A percentile compares a stretch with the other conserved stretches of the same genome.
Evolutionary conservation across 2,888 invertebrate genomes (phyloP).

Genomic region (Chironomus riparius): DNA sequence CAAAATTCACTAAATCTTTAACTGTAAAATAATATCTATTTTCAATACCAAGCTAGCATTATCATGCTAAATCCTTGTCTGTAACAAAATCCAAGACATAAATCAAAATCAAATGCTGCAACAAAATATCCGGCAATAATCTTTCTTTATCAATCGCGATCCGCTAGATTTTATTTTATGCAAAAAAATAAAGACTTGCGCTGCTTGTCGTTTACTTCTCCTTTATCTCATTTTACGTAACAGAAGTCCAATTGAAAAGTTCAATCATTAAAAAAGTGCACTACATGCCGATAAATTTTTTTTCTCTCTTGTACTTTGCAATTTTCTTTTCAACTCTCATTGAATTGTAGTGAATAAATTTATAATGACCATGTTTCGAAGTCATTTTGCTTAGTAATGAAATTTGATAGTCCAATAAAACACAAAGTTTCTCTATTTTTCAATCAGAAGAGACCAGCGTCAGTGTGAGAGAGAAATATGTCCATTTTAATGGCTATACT

Average conservation of each 20-base stretch:
- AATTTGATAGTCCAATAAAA: constrained; percentile 24
- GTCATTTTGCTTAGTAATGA: constrained; percentile 6
- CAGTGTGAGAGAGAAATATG: neutral
- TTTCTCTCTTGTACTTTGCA: neutral
- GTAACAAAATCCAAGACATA: too few relatives aligned
- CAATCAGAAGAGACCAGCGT: neutral
- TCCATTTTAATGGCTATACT: neutral
- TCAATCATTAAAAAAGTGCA: neutral
- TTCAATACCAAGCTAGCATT: too few relatives aligned
- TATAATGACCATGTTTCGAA: neutral
- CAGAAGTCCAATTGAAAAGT: neutral
- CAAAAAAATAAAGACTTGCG: too few relatives aligned
- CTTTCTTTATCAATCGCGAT: too few relatives aligned
- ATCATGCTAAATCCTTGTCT: too few relatives aligned
- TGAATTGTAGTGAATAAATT: neutral
- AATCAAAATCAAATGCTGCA: too few relatives aligned
- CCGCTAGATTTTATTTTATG: too few relatives aligned
- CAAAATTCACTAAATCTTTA: too few relatives aligned
- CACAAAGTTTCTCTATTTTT: constrained; percentile 2
- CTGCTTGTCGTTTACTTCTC: too few relatives aligned
- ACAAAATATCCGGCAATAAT: too few relatives aligned
- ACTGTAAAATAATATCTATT: too few relatives aligned
- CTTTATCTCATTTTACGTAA: neutral
- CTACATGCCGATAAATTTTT: neutral
- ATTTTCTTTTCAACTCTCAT: neutral